These are phyloP conservation scores for Lymantria dispar DNA, from an alignment of 2,888 invertebrate genomes.

Conservation along the genomic window DNA sequence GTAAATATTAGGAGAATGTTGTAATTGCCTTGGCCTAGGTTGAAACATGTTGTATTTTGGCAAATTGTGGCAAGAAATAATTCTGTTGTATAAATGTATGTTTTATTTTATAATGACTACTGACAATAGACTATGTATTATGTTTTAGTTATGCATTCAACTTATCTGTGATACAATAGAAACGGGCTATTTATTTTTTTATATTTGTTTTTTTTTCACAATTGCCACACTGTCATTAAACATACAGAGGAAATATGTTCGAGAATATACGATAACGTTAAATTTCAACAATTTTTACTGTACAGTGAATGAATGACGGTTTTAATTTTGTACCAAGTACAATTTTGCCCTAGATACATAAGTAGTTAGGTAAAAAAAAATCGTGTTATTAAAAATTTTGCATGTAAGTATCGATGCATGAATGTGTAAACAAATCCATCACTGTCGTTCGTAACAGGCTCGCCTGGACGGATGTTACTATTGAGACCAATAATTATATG, in stretches of 20 bases:
- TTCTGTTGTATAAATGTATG: slow-evolving; percentile 34
- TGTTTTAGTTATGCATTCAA: slow-evolving; percentile 66
- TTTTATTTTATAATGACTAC: slow-evolving; percentile 40
- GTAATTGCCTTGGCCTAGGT: slow-evolving; percentile 78
- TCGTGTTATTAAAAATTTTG: slow-evolving; percentile 67
- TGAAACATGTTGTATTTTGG: slow-evolving; percentile 61
- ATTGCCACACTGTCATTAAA: slow-evolving; percentile 69
- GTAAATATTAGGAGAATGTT: slow-evolving; percentile 81
- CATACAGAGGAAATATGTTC: slow-evolving; percentile 39
- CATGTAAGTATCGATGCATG: slow-evolving; percentile 69
- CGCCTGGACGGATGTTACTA: slow-evolving; percentile 73
- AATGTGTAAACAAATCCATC: slow-evolving; percentile 64
- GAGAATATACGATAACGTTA: slow-evolving; percentile 49
- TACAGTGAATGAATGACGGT: slow-evolving; percentile 63
- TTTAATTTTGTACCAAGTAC: slow-evolving; percentile 82
- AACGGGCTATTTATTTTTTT: slow-evolving; percentile 57
- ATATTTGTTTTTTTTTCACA: slow-evolving; percentile 36
- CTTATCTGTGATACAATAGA: slow-evolving; percentile 79
- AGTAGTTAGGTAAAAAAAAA: slow-evolving; percentile 78
- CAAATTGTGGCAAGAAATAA: slow-evolving; percentile 72
- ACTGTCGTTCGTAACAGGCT: slow-evolving; percentile 63
- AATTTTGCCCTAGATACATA: slow-evolving; percentile 79
- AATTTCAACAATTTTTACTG: slow-evolving; percentile 62
- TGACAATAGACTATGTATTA: slow-evolving; percentile 55
- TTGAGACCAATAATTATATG: slow-evolving; percentile 82